Base-by-base conservation (phyloP, 2,888 invertebrate genomes). In the Harpagoxenus sublaevis region DNA sequence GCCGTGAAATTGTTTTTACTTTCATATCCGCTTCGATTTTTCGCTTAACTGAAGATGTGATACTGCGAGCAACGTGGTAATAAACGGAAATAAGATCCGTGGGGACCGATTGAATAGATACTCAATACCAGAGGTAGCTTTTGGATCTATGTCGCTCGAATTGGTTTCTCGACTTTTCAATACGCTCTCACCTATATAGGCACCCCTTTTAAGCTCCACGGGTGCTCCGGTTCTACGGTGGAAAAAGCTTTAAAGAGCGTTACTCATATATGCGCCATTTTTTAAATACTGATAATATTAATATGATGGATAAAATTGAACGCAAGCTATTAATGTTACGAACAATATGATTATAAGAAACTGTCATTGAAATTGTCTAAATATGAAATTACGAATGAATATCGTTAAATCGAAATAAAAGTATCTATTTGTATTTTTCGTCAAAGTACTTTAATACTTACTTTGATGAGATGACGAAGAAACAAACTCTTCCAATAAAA, bases 81-180 rank as follows among this genome's bases (percentile, higher is more conserved):
- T 81, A 81, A 81, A 81, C 79, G 74, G 75, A 81, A 81, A 81
- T 81, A 74, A 81, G 79, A 81, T 81, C 79, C 60, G 35, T 39
- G 48, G 79, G 48, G 79, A 81, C 79, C 79, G 75, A 81, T 73
- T 60, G 79, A 81, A 81, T 60, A 74, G 79, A 81, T 74, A 60
- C 60, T 73, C 79, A 81, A 81, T 81, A 81, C 60, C 74, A 81
- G 74, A 73, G 74, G 48, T 81, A 81, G 57, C 79, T 81, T 81
- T 48, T 81, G 79, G 48, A 81, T 81, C 79, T 39, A 81, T 60
- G 79, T 73, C 74, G 74, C 74, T 57, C 39, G 75, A 60, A 81
- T 81, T 79, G 60, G 74, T 74, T 81, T 81, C 79, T 35, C 79
- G 48, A 81, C 79, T 74, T 68, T 81, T 81, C 75, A 74, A 81